Base-by-base conservation (phyloP, 2,797 vertebrate species). In the Acipenser ruthenus region DNA sequence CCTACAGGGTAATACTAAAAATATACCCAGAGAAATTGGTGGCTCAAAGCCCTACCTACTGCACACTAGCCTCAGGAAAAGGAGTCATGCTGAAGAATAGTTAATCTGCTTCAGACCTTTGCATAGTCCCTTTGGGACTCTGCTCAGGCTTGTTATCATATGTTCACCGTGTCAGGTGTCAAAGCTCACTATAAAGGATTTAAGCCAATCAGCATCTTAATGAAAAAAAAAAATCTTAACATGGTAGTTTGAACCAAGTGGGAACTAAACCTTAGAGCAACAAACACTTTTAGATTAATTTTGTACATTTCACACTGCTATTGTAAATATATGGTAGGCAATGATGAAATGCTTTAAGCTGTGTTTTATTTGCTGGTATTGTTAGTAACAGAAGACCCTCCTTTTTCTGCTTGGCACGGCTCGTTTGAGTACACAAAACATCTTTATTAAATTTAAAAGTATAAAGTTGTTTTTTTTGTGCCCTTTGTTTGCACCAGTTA, bases 101-200 rank as follows among this genome's bases (percentile, higher is more conserved):
- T 75, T 76, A 79, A 83, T 80, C 75, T 77, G 67, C 70, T 47
- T 75, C 72, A 79, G 82, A 80, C 80, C 70, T 10, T 76, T 68
- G 73, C 75, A 69, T 65, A 0, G 78, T 76, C 82, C 80, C 80
- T 75, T 53, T 66, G 82, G 79, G 78, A 75, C 64, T 60, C 74
- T 68, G 12, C 74, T 77, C 70, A 65, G 61, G 71, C 76, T 74
- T 10, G 71, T 83, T 84, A 81, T 77, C 64, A 6, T 67, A 47
- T 53, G 76, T 55, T 84, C 61, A 0, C 76, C 3, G 4, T 79
- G 80, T 75, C 83, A 74, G 81, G 75, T 80, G 85, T 82, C 77
- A 82, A 76, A 84, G 83, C 80, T 78, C 80, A 76, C 47, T 50
- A 76, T 1, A 6, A 62, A 69, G 75, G 74, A 67, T 56, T 71